Evolutionary conservation across 2,888 invertebrate species (phyloP).

Genomic region (Physocephala rufipes): DNA sequence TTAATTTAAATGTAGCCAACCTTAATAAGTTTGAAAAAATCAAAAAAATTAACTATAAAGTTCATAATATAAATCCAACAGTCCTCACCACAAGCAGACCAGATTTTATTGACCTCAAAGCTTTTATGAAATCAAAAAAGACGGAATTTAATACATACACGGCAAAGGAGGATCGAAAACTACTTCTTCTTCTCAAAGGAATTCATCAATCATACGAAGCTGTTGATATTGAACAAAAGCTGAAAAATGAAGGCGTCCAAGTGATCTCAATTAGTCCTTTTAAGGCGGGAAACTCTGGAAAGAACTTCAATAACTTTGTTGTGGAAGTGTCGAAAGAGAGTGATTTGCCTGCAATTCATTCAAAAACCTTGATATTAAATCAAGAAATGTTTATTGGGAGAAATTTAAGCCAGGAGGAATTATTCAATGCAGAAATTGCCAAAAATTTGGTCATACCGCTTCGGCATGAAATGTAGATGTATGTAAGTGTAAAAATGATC

Average conservation of each 20-base stretch:
- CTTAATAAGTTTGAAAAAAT: background rate
- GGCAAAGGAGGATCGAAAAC: constrained; percentile 1
- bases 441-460: too few species aligned
- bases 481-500: background rate
- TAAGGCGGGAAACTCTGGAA: too few species aligned
- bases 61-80: background rate
- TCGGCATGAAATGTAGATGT: constrained; percentile 5
- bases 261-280: too few species aligned
- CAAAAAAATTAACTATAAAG: background rate
- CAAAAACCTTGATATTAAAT: too few species aligned
- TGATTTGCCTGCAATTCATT: too few species aligned
- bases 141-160: constrained; percentile 6
- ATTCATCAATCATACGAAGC: constrained; percentile 14
- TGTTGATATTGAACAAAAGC: constrained; percentile 1
- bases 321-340: too few species aligned
- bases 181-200: constrained; percentile 7
- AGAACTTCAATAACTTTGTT: too few species aligned
- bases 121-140: constrained; percentile 4
- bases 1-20: too few species aligned
- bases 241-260: too few species aligned
- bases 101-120: too few species aligned
- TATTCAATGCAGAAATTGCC: background rate
- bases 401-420: background rate
- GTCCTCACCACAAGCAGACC: background rate
- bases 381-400: too few species aligned